Percentiles rank a stretch among this genome's conserved stretches.
Conservation (phyloP, 1,140 invertebrate genomes). For the Papilio aristodemus region DNA sequence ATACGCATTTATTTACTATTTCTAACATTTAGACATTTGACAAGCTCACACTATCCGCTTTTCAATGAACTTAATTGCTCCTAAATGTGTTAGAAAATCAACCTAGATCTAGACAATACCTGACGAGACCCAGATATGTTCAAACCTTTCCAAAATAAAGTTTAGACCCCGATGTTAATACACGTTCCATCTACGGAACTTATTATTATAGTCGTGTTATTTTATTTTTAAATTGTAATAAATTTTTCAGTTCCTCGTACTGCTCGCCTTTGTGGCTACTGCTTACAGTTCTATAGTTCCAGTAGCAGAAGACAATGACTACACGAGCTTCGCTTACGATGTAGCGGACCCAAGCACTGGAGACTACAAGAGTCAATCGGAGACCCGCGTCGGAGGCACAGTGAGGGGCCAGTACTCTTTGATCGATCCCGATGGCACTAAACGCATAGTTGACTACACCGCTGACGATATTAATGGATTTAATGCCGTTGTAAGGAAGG, state of each 20-base stretch:
- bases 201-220: no score
- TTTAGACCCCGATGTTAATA: no score
- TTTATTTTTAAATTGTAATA: no score
- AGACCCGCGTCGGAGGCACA: constrained; percentile 78
- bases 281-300: constrained; percentile 57
- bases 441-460: constrained; percentile 75
- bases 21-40: no score
- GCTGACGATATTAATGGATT: constrained; percentile 77
- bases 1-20: no score
- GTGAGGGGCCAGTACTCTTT: constrained; percentile 79
- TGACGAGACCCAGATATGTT: no score
- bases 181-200: no score
- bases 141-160: no score
- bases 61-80: no score
- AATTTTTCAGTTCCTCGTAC: constrained; percentile 54
- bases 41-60: no score
- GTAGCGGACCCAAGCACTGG: constrained; percentile 77
- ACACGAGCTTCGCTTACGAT: constrained; percentile 65
- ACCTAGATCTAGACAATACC: no score
- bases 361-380: constrained; percentile 74
- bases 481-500: constrained; percentile 75
- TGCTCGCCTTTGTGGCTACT: constrained; percentile 51
- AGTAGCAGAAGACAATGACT: constrained; percentile 52
- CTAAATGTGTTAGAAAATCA: no score
- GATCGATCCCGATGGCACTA: constrained; percentile 74